Evolutionary conservation across 2,113 vertebrate species (phyloP).

Genomic region (Menura novaehollandiae): DNA sequence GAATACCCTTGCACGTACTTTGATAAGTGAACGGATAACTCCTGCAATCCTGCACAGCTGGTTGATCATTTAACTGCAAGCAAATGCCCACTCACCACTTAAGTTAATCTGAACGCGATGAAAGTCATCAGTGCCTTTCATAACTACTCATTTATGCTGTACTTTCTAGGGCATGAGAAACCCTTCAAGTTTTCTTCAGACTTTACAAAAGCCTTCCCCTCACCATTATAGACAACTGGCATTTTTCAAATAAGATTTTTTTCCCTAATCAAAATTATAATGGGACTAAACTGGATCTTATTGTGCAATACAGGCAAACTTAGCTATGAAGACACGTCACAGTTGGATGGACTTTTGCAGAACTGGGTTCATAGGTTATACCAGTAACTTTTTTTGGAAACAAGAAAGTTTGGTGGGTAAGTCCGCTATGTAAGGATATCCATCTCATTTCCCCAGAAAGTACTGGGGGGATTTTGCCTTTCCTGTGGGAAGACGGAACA

Average conservation of each 20-base stretch:
- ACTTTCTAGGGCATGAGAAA: neutral
- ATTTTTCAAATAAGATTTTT: neutral
- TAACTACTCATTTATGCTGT: neutral
- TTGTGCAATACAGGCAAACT: neutral
- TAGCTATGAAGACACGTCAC: neutral
- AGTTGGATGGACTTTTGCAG: neutral
- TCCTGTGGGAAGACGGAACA: neutral
- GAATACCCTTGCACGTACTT: neutral
- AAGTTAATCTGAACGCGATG: neutral
- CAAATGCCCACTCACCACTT: neutral
- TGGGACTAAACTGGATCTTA: neutral
- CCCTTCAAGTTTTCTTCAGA: neutral
- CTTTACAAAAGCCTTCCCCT: neutral
- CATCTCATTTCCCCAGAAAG: neutral
- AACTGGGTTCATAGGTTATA: neutral
- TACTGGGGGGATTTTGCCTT: neutral
- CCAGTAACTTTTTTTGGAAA: neutral
- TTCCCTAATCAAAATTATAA: neutral
- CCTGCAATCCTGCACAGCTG: neutral
- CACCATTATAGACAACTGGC: neutral
- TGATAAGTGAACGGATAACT: conserved; percentile 41
- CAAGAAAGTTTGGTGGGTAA: neutral
- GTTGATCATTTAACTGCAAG: conserved; percentile 41
- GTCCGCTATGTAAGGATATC: neutral
- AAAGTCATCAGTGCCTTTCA: neutral